Percentiles rank a stretch among this genome's conserved stretches.
Evolutionary conservation across 2,888 invertebrate species (phyloP).

Genomic region (Cosmia pyralina): DNA sequence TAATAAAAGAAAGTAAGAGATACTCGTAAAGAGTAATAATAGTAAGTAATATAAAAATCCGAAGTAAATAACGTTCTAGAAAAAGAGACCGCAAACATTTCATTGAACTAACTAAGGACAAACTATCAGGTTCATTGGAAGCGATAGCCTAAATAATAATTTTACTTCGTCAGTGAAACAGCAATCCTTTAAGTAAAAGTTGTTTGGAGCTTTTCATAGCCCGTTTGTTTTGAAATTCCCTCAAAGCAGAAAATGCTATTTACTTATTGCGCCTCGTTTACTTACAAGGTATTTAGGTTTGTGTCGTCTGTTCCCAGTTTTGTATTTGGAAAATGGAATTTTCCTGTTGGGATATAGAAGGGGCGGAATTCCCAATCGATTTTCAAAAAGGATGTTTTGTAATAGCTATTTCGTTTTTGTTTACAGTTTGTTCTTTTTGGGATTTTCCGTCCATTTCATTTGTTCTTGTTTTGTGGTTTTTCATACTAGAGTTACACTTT

Average conservation of each 20-base stretch:
- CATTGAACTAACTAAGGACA: slow-evolving; percentile 7
- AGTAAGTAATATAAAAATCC: neutral
- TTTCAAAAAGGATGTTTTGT: slow-evolving; percentile 80
- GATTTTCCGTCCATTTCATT: slow-evolving; percentile 43
- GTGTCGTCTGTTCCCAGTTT: slow-evolving; percentile 84
- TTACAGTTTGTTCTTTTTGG: slow-evolving; percentile 72
- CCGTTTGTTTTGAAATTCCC: slow-evolving; percentile 83
- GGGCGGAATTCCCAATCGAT: slow-evolving; percentile 86
- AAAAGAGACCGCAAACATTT: slow-evolving; percentile 23
- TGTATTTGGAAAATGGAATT: slow-evolving; percentile 88
- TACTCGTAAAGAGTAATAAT: neutral
- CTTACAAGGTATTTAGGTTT: slow-evolving; percentile 89
- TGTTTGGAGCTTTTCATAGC: slow-evolving; percentile 81
- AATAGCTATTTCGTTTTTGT: slow-evolving; percentile 78
- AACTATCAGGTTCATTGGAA: slow-evolving; percentile 46
- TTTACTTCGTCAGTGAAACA: slow-evolving; percentile 64
- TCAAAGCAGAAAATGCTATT: slow-evolving; percentile 85
- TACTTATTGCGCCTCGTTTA: slow-evolving; percentile 89
- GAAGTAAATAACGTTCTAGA: slow-evolving; percentile 13
- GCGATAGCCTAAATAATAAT: slow-evolving; percentile 55
- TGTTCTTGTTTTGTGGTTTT: slow-evolving; percentile 55
- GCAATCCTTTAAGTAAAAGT: slow-evolving; percentile 81
- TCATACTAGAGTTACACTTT: slow-evolving; percentile 20
- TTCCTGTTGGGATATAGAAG: slow-evolving; percentile 84
- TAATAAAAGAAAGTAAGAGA: neutral